A percentile compares a stretch with the other conserved stretches of the same genome.
phyloP scores from a whole-genome alignment of 2,888 invertebrate genomes.

The Drosophila borborema region DNA sequence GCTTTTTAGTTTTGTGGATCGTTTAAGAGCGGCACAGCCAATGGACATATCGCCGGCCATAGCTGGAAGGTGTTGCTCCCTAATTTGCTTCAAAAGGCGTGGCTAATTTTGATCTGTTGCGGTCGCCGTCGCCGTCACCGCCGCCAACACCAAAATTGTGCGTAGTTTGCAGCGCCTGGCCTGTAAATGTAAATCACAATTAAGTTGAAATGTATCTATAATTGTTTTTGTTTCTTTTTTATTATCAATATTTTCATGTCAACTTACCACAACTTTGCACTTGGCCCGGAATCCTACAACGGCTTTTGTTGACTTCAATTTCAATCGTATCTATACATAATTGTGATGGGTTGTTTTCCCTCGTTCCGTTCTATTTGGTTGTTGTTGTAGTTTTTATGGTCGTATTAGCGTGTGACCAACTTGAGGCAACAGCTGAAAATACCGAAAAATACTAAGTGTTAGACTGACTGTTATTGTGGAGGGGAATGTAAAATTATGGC shows the following conservation, averaged over 20 bases:
- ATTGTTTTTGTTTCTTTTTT: too few relatives aligned
- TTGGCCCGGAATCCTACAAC: constrained; percentile 45
- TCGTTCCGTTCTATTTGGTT: constrained; percentile 49
- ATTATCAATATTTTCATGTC: neutral
- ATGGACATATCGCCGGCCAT: constrained; percentile 84
- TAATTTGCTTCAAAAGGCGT: constrained; percentile 53
- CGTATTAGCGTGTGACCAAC: constrained; percentile 41
- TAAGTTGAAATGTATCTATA: neutral
- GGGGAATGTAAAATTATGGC: neutral
- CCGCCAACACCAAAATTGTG: constrained; percentile 30
- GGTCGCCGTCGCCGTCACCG: constrained; percentile 13
- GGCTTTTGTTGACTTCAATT: constrained; percentile 53
- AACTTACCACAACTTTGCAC: constrained; percentile 55
- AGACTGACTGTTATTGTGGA: neutral
- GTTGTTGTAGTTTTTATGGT: constrained; percentile 47
- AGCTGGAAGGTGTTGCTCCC: constrained; percentile 12
- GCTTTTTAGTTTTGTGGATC: constrained; percentile 81
- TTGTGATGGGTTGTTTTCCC: constrained; percentile 60
- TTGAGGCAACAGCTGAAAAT: neutral
- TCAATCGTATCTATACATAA: constrained; percentile 63
- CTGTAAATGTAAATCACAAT: constrained; percentile 6
- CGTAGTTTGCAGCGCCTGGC: constrained; percentile 51
- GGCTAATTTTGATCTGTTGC: constrained; percentile 38
- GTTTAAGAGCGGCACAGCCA: constrained; percentile 84
- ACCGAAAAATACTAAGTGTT: constrained; percentile 29